Percentiles rank a stretch among this genome's conserved stretches.
Evolutionary conservation across 1,140 invertebrate species (phyloP).

Genomic region (Centruroides vittatus): DNA sequence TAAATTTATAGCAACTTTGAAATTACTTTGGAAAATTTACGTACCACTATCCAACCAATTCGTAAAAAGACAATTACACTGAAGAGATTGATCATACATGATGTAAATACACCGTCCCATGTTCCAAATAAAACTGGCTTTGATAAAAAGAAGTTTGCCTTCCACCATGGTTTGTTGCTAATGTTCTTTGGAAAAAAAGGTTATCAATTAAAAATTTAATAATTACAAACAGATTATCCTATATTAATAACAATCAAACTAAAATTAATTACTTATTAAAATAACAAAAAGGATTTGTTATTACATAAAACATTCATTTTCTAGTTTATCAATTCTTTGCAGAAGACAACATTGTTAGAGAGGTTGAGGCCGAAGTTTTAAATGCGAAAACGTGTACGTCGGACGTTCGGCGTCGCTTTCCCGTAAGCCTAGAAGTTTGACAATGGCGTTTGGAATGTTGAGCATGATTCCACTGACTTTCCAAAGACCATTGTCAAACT

Average conservation of each 20-base stretch:
- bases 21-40: constrained; percentile 2
- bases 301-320: too few species aligned
- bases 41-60: constrained; percentile 83
- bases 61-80: constrained; percentile 91
- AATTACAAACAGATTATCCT: neutral
- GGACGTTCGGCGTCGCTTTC: too few species aligned
- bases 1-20: too few species aligned
- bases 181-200: constrained; percentile 10
- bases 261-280: neutral
- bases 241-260: neutral
- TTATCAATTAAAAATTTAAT: neutral
- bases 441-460: too few species aligned
- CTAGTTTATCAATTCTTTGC: too few species aligned
- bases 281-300: neutral
- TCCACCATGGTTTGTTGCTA: constrained; percentile 61
- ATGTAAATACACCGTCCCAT: constrained; percentile 94
- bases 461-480: too few species aligned
- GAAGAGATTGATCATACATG: constrained; percentile 90
- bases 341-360: too few species aligned
- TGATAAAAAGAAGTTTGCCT: constrained; percentile 82
- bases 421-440: too few species aligned
- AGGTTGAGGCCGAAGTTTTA: too few species aligned
- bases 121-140: constrained; percentile 90
- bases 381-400: too few species aligned
- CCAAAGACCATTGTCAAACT: too few species aligned